Evolutionary conservation across 2,888 invertebrate species (phyloP).

Genomic region (Lottia gigantea): DNA sequence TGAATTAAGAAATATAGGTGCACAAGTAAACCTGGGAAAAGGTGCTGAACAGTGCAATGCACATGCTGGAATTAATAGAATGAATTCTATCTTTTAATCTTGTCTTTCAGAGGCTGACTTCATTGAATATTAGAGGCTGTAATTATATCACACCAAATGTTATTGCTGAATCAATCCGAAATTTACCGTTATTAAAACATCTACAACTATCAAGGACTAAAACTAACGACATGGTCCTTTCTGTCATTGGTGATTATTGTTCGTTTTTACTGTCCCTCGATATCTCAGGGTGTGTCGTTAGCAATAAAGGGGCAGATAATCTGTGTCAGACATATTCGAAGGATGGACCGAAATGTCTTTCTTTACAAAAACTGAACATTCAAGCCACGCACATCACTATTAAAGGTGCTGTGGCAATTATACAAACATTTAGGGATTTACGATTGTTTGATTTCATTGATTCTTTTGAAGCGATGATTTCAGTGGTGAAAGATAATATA

Average conservation of each 20-base stretch:
- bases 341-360: slow-evolving; percentile 21
- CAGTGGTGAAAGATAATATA: not conserved
- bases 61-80: too few species aligned
- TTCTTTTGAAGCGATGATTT: slow-evolving; percentile 25
- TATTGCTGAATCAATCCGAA: slow-evolving; percentile 33
- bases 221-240: slow-evolving; percentile 43
- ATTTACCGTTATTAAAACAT: slow-evolving; percentile 31
- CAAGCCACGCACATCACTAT: slow-evolving; percentile 26
- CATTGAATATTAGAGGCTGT: slow-evolving; percentile 36
- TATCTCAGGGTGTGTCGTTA: slow-evolving; percentile 34
- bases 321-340: slow-evolving; percentile 26
- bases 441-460: slow-evolving; percentile 20
- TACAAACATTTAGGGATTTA: slow-evolving; percentile 20
- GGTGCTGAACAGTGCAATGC: too few species aligned
- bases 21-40: too few species aligned
- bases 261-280: slow-evolving; percentile 28
- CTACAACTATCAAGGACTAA: slow-evolving; percentile 42
- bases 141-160: slow-evolving; percentile 17
- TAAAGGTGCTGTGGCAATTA: slow-evolving; percentile 21
- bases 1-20: too few species aligned
- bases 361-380: slow-evolving; percentile 21
- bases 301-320: slow-evolving; percentile 29
- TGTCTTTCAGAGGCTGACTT: slow-evolving; percentile 41
- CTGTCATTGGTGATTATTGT: slow-evolving; percentile 29
- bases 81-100: not conserved